phyloP scores from a whole-genome alignment of 2,888 invertebrate genomes.

The Drosophila merina region DNA sequence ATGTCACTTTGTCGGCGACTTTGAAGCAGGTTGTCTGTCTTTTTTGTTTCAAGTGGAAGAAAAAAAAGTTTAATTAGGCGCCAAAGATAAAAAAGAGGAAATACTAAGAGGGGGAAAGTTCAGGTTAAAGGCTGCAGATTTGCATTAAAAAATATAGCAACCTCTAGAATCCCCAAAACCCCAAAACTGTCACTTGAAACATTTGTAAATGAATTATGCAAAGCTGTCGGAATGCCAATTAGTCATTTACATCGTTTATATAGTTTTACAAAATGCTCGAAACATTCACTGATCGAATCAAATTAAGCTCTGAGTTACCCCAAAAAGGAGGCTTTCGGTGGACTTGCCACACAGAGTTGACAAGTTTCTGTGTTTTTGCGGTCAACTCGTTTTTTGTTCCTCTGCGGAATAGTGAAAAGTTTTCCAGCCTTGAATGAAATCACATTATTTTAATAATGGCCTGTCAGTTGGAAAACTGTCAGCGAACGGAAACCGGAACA shows the following conservation, averaged over 20 bases:
- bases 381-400: conserved; percentile 8
- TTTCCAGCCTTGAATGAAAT: conserved; percentile 25
- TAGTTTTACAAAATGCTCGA: conserved; percentile 1
- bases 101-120: conserved; percentile 16
- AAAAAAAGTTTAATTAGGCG: conserved; percentile 60
- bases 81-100: conserved; percentile 20
- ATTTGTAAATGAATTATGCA: conserved; percentile 37
- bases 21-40: conserved; percentile 35
- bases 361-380: conserved; percentile 29
- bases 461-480: conserved; percentile 36
- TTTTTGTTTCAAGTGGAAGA: conserved; percentile 38
- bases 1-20: conserved; percentile 56
- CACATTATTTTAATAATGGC: conserved; percentile 42
- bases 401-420: conserved; percentile 3
- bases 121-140: background rate
- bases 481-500: conserved; percentile 37
- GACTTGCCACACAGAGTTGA: conserved; percentile 16
- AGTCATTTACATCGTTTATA: conserved; percentile 6
- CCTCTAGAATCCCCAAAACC: too few relatives aligned
- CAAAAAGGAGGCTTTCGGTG: conserved; percentile 12
- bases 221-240: conserved; percentile 19
- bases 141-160: background rate
- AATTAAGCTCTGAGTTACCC: conserved; percentile 40
- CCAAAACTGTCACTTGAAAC: conserved; percentile 1
- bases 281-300: conserved; percentile 19